A percentile compares a stretch with the other conserved stretches of the same genome.
Evolutionary conservation across 2,113 vertebrate genomes (phyloP).

Genomic region (Pontoporia blainvillei): DNA sequence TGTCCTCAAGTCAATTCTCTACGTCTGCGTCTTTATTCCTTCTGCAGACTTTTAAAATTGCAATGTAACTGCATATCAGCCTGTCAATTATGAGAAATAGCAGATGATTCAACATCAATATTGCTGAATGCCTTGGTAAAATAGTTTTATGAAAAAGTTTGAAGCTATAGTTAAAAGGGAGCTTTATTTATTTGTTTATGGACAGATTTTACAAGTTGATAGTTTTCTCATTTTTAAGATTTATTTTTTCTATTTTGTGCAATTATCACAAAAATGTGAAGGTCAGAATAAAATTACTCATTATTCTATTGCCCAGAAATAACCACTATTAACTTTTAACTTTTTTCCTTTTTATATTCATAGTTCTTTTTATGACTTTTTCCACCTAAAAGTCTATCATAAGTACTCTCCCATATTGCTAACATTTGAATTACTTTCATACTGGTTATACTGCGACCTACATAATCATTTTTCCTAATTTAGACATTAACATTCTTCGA

Average conservation of each 20-base stretch:
- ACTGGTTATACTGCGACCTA: neutral
- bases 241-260: neutral
- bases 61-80: neutral
- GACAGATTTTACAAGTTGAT: neutral
- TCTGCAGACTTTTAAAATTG: neutral
- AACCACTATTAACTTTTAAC: neutral
- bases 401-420: neutral
- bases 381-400: neutral
- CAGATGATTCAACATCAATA: neutral
- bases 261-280: slow-evolving; percentile 20
- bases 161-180: neutral
- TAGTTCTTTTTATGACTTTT: neutral
- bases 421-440: slow-evolving; percentile 6
- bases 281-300: neutral
- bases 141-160: neutral
- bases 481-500: neutral
- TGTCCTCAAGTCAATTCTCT: too few species aligned
- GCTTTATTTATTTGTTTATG: neutral
- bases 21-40: too few species aligned
- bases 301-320: neutral
- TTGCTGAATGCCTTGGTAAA: neutral
- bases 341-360: neutral
- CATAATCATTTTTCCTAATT: neutral
- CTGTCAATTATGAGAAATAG: neutral
- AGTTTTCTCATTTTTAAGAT: neutral